These are phyloP conservation scores for Magallana ariakensis DNA, from an alignment of 1,140 invertebrate species.

Conservation along the genomic window DNA sequence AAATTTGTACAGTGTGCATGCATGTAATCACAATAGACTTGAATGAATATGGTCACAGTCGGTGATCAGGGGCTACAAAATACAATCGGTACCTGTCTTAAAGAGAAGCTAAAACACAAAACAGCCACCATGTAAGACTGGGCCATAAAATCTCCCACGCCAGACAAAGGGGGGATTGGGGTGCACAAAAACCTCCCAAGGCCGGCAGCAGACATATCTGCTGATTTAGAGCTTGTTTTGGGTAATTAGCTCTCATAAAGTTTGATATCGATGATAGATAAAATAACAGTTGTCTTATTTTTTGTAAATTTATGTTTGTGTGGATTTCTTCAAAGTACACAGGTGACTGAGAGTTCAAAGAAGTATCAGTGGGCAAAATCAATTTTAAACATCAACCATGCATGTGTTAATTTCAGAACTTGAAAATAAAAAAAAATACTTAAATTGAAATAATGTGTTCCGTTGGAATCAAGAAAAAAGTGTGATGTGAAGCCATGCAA, in stretches of 20 bases:
- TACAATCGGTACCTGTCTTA: conserved; percentile 7
- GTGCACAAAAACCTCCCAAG: neutral
- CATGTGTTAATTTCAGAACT: no score
- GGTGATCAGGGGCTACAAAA: neutral
- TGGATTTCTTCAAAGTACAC: no score
- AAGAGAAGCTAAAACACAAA: neutral
- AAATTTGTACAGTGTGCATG: neutral
- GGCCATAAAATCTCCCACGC: conserved; percentile 8
- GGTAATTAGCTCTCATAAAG: neutral
- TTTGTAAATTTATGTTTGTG: no score
- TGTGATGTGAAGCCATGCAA: no score
- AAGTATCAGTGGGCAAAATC: no score
- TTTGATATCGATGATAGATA: conserved; percentile 1
- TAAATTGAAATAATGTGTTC: no score
- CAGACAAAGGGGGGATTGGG: neutral
- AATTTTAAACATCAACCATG: no score
- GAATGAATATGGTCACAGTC: neutral
- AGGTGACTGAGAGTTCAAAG: no score
- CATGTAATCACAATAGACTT: neutral
- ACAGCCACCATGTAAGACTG: neutral
- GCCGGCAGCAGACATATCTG: neutral
- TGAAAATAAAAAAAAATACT: no score
- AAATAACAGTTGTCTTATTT: neutral
- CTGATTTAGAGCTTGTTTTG: conserved; percentile 17
- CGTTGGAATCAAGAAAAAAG: no score